Percentiles rank a stretch among this genome's conserved stretches.
These are phyloP conservation scores for Entomobrya multifasciata DNA, from an alignment of 2,888 invertebrate species.

Conservation along the genomic window DNA sequence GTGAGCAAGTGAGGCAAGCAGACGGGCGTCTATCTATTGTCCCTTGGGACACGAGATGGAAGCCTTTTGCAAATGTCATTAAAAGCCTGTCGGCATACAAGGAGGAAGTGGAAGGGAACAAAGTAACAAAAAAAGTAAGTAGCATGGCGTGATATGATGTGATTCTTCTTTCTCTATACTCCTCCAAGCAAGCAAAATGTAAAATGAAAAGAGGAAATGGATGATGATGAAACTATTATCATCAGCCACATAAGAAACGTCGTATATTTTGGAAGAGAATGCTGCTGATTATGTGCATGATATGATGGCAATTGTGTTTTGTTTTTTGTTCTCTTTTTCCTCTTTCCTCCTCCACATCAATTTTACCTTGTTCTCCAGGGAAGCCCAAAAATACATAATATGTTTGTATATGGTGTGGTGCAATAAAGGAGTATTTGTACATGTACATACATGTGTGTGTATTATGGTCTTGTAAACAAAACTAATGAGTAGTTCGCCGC, in stretches of 20 bases:
- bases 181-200: not conserved
- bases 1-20: not conserved
- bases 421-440: too few relatives aligned
- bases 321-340: constrained; percentile 19
- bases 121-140: not conserved
- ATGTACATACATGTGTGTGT: too few relatives aligned
- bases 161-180: not conserved
- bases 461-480: too few relatives aligned
- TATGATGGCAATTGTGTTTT: not conserved
- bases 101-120: constrained; percentile 12
- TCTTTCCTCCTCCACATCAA: constrained; percentile 1
- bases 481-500: too few relatives aligned
- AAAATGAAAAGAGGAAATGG: not conserved
- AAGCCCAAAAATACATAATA: too few relatives aligned
- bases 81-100: constrained; percentile 37
- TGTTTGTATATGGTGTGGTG: too few relatives aligned
- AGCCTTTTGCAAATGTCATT: constrained; percentile 44
- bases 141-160: not conserved
- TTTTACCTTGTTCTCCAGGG: too few relatives aligned
- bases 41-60: constrained; percentile 24
- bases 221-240: not conserved
- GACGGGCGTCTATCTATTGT: constrained; percentile 1
- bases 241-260: too few relatives aligned
- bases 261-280: too few relatives aligned
- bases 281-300: not conserved